Percentiles rank a stretch among this genome's conserved stretches.
Evolutionary conservation across 2,888 invertebrate species (phyloP).

Genomic region (Boloria euphrosyne): DNA sequence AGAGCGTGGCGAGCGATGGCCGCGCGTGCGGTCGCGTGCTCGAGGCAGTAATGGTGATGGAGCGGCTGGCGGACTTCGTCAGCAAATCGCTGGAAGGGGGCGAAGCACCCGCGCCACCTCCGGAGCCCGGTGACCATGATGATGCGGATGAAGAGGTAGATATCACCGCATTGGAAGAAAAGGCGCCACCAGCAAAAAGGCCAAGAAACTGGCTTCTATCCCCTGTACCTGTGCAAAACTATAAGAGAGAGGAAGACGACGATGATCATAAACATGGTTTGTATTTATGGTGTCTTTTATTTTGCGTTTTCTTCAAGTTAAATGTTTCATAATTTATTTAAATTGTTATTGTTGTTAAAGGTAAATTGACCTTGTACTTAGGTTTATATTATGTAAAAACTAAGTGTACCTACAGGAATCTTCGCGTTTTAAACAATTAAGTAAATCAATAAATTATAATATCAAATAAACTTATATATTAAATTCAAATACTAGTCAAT

Average conservation of each 20-base stretch:
- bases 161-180: constrained; percentile 75
- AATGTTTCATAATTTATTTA: background rate
- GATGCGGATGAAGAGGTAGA: constrained; percentile 74
- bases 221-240: constrained; percentile 64
- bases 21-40: constrained; percentile 68
- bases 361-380: too few relatives aligned
- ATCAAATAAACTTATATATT: too few relatives aligned
- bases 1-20: constrained; percentile 68
- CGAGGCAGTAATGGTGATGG: constrained; percentile 86
- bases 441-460: too few relatives aligned
- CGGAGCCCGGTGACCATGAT: constrained; percentile 73
- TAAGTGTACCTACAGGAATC: too few relatives aligned
- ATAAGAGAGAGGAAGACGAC: constrained; percentile 72
- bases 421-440: too few relatives aligned
- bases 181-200: constrained; percentile 64
- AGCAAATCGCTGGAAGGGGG: constrained; percentile 91
- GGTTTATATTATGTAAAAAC: too few relatives aligned
- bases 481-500: too few relatives aligned
- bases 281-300: constrained; percentile 31
- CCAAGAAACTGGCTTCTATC: constrained; percentile 78
- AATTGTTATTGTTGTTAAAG: background rate
- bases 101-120: constrained; percentile 75
- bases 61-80: constrained; percentile 95
- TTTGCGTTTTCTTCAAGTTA: background rate
- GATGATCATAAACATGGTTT: constrained; percentile 74